These are phyloP conservation scores for Euplexia lucipara DNA, from an alignment of 2,888 invertebrate genomes.

Conservation along the genomic window DNA sequence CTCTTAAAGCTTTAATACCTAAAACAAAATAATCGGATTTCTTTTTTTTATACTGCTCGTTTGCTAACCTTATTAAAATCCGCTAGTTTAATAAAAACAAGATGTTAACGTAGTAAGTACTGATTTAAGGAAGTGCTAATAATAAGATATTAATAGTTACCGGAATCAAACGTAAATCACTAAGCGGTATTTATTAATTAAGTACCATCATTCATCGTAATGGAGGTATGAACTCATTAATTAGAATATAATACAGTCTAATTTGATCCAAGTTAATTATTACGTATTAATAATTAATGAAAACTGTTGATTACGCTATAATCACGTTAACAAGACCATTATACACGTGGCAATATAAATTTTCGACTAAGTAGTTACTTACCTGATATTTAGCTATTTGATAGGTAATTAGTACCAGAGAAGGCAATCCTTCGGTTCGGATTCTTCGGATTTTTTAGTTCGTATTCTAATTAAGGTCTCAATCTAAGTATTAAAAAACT, in stretches of 20 bases:
- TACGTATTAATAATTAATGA: conserved; percentile 7
- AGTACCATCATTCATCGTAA: neutral
- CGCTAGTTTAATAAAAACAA: too few species aligned
- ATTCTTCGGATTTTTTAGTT: too few species aligned
- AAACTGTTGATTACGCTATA: conserved; percentile 20
- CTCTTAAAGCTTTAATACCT: too few species aligned
- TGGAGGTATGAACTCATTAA: conserved; percentile 1
- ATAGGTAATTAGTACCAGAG: neutral
- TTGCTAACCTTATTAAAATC: too few species aligned
- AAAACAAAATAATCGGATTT: too few species aligned
- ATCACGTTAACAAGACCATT: neutral
- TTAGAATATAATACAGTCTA: conserved; percentile 15
- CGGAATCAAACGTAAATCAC: neutral
- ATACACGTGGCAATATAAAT: conserved; percentile 16
- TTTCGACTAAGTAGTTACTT: conserved; percentile 2
- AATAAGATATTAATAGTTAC: too few species aligned
- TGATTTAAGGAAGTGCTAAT: too few species aligned
- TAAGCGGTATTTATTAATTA: neutral
- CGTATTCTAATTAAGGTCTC: too few species aligned
- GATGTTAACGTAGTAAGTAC: too few species aligned
- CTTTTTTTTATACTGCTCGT: too few species aligned
- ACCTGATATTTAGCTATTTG: conserved; percentile 7
- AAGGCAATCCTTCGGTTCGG: too few species aligned
- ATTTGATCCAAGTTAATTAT: conserved; percentile 18
- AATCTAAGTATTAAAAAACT: too few species aligned